Evolutionary conservation across 2,888 invertebrate genomes (phyloP), one percentile per base, ranked within the genome.

Genomic region (Caradrina kadenii): DNA sequence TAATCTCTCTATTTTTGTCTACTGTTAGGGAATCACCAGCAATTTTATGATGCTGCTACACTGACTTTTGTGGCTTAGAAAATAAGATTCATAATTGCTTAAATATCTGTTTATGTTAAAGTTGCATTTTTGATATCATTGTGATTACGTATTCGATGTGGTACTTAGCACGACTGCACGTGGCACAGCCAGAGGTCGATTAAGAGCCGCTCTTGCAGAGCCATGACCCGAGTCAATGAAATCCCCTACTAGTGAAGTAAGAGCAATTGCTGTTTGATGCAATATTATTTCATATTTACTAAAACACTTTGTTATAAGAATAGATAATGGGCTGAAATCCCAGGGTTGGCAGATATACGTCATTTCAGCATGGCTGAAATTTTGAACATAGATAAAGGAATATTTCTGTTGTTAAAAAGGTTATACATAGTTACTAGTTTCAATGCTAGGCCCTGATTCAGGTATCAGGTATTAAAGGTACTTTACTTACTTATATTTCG

Each of bases 1-100:
- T 61, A n/a, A 69, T 74, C 63, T 62, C 2, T 19, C 15, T 50
- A 31, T 58, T 54, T 45, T 75, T 69, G 78, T 76, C 81, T 80
- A 56, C 13, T 62, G 52, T 59, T 58, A 81, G 81, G 79, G 73
- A 73, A 58, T 58, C 17, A 65, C 79, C 50, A 26, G 1, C 17
- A 35, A 61, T 31, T 21, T 1, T 10, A 17, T 10, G 2, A 22
- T 65, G 31, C 56, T 49, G 49, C 21, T 31, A 45, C 0, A 52
- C 1, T 66, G n/a, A n/a, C 0, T 39, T 60, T 50, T 73, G 66
- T 52, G 8, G 13, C 2, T n/a, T 17, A 10, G 0, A 0, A 0
- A 15, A 45, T 49, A 73, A 76, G 60, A 49, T 66, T 62, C 11
- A 66, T 19, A 61, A 45, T 79, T 26, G 67, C 22, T 42, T 52